A percentile compares a stretch with the other conserved stretches of the same genome.
These are phyloP conservation scores for Himantopus leucocephalus DNA, from an alignment of 2,113 vertebrate genomes.

Conservation along the genomic window DNA sequence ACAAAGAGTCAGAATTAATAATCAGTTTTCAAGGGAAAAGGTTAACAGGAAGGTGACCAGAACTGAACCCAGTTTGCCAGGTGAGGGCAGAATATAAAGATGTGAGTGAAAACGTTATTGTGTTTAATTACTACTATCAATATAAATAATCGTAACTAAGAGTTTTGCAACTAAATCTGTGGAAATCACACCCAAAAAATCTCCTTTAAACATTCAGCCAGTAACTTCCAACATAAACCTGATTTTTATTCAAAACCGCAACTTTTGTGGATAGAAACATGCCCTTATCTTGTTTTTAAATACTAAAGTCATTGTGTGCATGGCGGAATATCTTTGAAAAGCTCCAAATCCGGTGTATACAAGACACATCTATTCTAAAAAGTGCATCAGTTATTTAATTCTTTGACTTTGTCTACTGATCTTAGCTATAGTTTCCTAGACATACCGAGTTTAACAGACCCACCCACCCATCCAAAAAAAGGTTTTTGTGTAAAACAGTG, in stretches of 20 bases:
- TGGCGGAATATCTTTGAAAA: not conserved
- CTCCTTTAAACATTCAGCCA: not conserved
- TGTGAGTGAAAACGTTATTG: not conserved
- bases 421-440: not conserved
- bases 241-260: not conserved
- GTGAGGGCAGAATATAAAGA: not conserved
- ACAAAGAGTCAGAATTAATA: not conserved
- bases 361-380: not conserved
- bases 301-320: not conserved
- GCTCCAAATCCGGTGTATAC: not conserved
- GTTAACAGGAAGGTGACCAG: conserved; percentile 1
- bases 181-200: not conserved
- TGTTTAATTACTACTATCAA: not conserved
- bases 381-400: not conserved
- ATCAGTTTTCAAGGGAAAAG: conserved; percentile 18
- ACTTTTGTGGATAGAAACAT: not conserved
- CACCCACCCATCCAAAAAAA: not conserved
- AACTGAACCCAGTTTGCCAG: not conserved
- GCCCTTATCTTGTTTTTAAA: not conserved
- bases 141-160: not conserved
- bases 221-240: not conserved
- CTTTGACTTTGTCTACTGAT: not conserved
- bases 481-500: not conserved
- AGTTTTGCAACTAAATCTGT: not conserved
- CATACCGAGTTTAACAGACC: not conserved